Evolutionary conservation across 1,140 invertebrate genomes (phyloP).

Genomic region (Drosophila subpulchrella): DNA sequence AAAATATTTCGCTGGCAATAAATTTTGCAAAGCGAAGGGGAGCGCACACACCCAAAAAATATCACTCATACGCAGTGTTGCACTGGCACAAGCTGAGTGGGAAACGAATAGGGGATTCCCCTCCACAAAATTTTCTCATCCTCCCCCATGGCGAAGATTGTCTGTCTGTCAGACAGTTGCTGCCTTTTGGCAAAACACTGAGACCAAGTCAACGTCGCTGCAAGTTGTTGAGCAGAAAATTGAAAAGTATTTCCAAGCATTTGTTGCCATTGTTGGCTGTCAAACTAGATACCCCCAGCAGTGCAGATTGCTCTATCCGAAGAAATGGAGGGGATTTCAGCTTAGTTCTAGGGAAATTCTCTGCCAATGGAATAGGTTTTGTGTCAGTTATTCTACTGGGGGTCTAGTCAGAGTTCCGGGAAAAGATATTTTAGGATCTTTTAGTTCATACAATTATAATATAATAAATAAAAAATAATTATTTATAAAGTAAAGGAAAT

Average conservation of each 20-base stretch:
- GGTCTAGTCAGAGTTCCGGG: not conserved
- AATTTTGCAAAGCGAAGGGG: slow-evolving; percentile 42
- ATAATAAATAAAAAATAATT: too few relatives aligned
- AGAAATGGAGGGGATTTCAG: not conserved
- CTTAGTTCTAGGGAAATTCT: not conserved
- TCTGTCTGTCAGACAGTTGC: slow-evolving; percentile 33
- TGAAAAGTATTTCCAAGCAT: slow-evolving; percentile 77
- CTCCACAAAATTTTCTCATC: not conserved
- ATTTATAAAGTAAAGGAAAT: too few relatives aligned
- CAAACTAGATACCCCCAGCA: slow-evolving; percentile 35
- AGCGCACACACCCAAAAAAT: slow-evolving; percentile 47
- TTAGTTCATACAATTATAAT: not conserved
- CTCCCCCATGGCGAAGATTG: slow-evolving; percentile 27
- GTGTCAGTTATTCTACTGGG: not conserved
- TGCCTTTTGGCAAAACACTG: slow-evolving; percentile 45
- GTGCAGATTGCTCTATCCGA: slow-evolving; percentile 12
- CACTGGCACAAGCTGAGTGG: slow-evolving; percentile 56
- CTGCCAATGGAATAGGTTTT: not conserved
- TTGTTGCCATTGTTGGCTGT: slow-evolving; percentile 55
- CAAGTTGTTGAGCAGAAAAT: slow-evolving; percentile 81
- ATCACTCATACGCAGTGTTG: slow-evolving; percentile 79
- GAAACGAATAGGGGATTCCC: slow-evolving; percentile 16
- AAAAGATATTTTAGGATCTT: too few relatives aligned
- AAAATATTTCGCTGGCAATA: slow-evolving; percentile 81
- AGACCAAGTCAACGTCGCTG: slow-evolving; percentile 59